Evolutionary conservation across 2,113 vertebrate genomes (phyloP).

Genomic region (Mormyrus iriodes): DNA sequence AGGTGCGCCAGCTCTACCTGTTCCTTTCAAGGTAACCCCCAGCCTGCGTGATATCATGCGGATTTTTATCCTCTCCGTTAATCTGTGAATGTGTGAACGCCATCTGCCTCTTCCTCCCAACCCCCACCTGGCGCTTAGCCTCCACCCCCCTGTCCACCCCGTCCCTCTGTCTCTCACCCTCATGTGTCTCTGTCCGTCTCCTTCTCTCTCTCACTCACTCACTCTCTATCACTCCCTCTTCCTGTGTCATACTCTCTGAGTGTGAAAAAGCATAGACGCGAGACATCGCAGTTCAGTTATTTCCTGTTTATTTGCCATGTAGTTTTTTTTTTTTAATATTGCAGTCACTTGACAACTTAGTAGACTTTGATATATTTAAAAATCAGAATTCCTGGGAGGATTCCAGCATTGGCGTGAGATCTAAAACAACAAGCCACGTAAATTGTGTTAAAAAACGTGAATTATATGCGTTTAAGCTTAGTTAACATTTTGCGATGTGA

Average conservation of each 20-base stretch:
- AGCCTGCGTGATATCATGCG: not conserved
- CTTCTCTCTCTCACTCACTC: not conserved
- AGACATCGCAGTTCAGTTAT: not conserved
- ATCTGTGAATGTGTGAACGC: slow-evolving; percentile 35
- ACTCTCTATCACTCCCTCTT: not conserved
- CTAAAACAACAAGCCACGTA: not conserved
- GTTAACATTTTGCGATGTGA: not conserved
- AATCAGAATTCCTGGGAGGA: not conserved
- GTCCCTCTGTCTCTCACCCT: slow-evolving; percentile 24
- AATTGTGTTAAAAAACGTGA: not conserved
- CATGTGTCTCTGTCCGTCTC: slow-evolving; percentile 21
- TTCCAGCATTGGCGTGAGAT: not conserved
- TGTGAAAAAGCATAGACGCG: not conserved
- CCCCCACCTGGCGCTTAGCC: slow-evolving; percentile 25
- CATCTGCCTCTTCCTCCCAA: slow-evolving; percentile 35
- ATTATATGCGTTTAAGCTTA: not conserved
- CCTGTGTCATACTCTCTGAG: not conserved
- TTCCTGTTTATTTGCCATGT: not conserved
- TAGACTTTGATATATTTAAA: not conserved
- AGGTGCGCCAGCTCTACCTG: not conserved
- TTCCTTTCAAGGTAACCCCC: slow-evolving; percentile 12
- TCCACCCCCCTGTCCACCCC: not conserved
- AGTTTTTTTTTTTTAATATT: not conserved
- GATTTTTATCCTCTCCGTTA: slow-evolving; percentile 31
- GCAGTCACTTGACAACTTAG: not conserved